phyloP scores from a whole-genome alignment of 2,888 invertebrate genomes.

The Noctua janthe region DNA sequence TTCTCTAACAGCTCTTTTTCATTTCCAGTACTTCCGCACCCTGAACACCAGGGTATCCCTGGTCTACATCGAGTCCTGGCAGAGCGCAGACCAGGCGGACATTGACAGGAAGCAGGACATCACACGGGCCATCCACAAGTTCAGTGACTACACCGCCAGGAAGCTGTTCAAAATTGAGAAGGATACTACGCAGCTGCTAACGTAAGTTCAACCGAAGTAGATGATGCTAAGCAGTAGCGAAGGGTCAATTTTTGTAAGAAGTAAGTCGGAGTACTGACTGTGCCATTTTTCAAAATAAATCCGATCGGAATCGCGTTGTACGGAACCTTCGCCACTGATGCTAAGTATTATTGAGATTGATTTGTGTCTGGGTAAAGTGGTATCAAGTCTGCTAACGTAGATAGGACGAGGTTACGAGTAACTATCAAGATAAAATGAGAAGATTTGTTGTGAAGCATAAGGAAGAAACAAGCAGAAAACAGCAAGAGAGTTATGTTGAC shows the following conservation, averaged over 20 bases:
- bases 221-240: background rate
- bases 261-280: too few relatives aligned
- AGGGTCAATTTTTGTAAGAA: too few relatives aligned
- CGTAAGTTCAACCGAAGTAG: conserved; percentile 91
- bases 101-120: conserved; percentile 96
- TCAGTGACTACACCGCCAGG: conserved; percentile 97
- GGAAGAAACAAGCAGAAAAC: background rate
- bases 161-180: conserved; percentile 96
- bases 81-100: conserved; percentile 95
- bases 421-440: background rate
- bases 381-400: background rate
- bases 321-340: too few relatives aligned
- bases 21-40: conserved; percentile 96
- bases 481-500: background rate
- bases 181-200: conserved; percentile 97
- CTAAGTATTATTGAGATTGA: background rate
- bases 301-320: too few relatives aligned
- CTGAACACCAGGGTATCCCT: conserved; percentile 98
- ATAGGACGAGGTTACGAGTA: background rate
- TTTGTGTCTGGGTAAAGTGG: background rate
- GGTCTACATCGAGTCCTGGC: conserved; percentile 99
- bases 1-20: background rate
- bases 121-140: conserved; percentile 96
- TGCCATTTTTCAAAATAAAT: too few relatives aligned
- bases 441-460: background rate